Conservation (phyloP, 2,113 vertebrate species). For the Chloropsis cyanopogon region DNA sequence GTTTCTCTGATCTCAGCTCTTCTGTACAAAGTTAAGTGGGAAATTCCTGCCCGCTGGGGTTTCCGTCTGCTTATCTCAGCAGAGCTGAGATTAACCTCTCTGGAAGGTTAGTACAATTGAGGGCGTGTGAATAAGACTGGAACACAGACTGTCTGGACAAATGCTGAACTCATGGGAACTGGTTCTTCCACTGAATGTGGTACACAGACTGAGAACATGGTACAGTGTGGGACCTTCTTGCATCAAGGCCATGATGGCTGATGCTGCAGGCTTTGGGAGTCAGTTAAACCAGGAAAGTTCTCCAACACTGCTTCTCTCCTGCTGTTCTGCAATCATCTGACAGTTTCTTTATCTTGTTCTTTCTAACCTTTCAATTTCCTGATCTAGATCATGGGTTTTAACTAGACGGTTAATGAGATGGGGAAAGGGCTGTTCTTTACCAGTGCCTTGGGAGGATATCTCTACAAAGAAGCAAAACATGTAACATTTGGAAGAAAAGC, state of each 20-base stretch:
- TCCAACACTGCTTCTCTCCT: neutral
- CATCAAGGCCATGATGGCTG: neutral
- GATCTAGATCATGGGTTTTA: neutral
- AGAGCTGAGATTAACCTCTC: neutral
- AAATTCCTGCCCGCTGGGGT: neutral
- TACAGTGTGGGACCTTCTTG: neutral
- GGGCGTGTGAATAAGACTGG: neutral
- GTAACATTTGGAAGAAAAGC: neutral
- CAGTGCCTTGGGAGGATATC: neutral
- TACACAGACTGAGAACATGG: neutral
- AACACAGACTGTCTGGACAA: neutral
- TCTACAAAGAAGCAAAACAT: neutral
- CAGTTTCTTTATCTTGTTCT: neutral
- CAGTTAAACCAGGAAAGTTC: neutral
- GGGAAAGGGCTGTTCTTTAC: neutral
- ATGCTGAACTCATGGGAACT: neutral
- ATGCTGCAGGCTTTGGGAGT: neutral
- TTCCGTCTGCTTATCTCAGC: neutral
- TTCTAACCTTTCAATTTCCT: neutral
- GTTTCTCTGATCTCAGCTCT: neutral
- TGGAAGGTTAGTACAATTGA: neutral
- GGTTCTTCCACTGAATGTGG: neutral
- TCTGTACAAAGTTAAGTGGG: neutral
- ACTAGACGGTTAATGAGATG: neutral
- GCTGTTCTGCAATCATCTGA: neutral